Base-by-base conservation (phyloP, 2,888 invertebrate species). In the Lycaena phlaeas region DNA sequence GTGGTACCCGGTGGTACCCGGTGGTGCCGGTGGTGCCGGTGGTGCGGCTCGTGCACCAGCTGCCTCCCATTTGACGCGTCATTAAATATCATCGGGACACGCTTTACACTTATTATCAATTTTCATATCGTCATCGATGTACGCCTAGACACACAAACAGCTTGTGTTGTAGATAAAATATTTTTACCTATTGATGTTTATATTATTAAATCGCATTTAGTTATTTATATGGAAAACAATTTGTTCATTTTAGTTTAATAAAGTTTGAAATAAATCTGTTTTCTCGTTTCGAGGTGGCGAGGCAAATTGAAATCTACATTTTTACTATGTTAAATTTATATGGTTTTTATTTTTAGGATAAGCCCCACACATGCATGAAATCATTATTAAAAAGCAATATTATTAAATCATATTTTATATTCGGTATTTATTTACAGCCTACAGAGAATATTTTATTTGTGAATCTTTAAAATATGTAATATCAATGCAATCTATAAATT, bases 21-120 rank as follows among this genome's bases (percentile, higher is more conserved):
- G n/a, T n/a, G n/a, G n/a, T n/a, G 2, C 22, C 22, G 5, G 2
- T 6, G 3, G 22, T 2, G 22, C n/a, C n/a, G n/a, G n/a, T n/a
- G n/a, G n/a, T n/a, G 2, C 22, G 22, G 22, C 22, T 5, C 22
- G 22, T 22, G 22, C 26, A 3, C 14, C 26, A 27, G 25, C 25
- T 36, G 26, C 22, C 50, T 40, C 46, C 53, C 55, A 71, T 78
- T 73, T 68, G 65, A 47, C 70, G 73, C 63, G 51, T 73, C 81
- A 79, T 79, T 79, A 67, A 69, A 61, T 59, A 50, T 49, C 50
- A 51, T 50, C 46, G 45, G 56, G 72, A 66, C 75, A 79, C 77
- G 74, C 75, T 75, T 81, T 69, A 66, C 74, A 73, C 76, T 71
- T 71, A 77, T 75, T 71, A 78, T 64, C 66, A 44, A 74, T 76